phyloP scores from a whole-genome alignment of 2,113 vertebrate genomes.

The Pelmatolapia mariae region DNA sequence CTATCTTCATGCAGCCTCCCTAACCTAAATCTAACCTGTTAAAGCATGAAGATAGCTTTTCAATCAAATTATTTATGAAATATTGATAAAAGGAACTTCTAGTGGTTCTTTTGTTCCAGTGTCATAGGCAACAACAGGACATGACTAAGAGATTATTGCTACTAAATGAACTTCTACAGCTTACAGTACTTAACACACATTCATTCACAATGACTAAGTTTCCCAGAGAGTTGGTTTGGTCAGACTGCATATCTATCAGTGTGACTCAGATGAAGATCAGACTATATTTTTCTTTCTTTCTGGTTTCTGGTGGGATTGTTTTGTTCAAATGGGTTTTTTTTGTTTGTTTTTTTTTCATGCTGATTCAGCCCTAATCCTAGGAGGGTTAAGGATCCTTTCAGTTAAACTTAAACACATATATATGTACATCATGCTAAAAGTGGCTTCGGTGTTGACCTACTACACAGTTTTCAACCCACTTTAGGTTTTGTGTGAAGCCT shows the following conservation, averaged over 20 bases:
- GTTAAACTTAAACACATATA: not conserved
- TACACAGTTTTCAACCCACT: not conserved
- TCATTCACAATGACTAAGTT: not conserved
- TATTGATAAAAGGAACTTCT: not conserved
- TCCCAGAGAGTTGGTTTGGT: not conserved
- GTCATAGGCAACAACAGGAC: not conserved
- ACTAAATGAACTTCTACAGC: not conserved
- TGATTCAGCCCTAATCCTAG: not conserved
- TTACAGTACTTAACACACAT: not conserved
- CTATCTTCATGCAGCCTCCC: not conserved
- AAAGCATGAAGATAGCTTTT: not conserved
- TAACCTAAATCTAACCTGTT: not conserved
- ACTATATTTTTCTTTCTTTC: not conserved
- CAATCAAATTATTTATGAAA: not conserved
- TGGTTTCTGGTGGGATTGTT: not conserved
- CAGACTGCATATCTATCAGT: not conserved
- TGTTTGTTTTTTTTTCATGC: not conserved
- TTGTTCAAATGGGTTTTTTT: fast-evolving
- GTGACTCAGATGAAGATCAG: not conserved
- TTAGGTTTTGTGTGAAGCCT: not conserved
- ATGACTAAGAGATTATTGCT: not conserved
- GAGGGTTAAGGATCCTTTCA: not conserved
- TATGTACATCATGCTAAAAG: not conserved
- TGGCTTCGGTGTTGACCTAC: not conserved
- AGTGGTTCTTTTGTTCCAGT: not conserved